Evolutionary conservation across 2,113 vertebrate species (phyloP).

Genomic region (mouse (Mus musculus)): DNA sequence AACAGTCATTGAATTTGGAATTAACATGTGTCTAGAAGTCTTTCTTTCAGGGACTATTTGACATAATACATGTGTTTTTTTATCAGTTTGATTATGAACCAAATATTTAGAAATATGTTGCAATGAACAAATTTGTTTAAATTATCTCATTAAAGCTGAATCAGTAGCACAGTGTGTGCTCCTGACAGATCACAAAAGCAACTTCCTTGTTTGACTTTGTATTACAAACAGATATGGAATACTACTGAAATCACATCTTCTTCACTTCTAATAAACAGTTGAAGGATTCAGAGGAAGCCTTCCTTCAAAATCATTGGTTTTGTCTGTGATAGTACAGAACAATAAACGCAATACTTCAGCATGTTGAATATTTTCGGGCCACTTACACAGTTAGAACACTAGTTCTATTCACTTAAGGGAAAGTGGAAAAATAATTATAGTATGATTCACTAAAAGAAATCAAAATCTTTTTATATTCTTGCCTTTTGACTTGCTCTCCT

Average conservation of each 20-base stretch:
- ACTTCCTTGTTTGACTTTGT: not conserved
- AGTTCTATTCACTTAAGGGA: not conserved
- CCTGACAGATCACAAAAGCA: not conserved
- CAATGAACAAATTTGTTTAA: not conserved
- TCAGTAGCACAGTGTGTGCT: not conserved
- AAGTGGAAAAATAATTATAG: constrained; percentile 26
- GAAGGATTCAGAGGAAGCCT: not conserved
- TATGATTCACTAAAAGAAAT: constrained; percentile 19
- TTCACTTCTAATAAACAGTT: not conserved
- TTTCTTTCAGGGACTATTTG: not conserved
- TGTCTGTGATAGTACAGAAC: constrained; percentile 1
- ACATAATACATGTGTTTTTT: not conserved
- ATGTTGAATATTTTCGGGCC: not conserved
- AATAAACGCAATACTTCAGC: not conserved
- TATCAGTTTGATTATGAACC: not conserved
- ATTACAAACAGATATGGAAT: constrained; percentile 9
- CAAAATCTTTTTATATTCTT: constrained; percentile 30
- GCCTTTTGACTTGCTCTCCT: not conserved
- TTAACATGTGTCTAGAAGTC: not conserved
- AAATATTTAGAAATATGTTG: constrained; percentile 45
- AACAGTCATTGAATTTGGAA: not conserved
- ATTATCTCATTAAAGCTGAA: not conserved
- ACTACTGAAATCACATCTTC: not conserved
- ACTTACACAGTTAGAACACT: not conserved
- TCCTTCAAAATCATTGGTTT: not conserved